phyloP scores from a whole-genome alignment of 2,797 vertebrate genomes.

The Ataeniobius toweri region DNA sequence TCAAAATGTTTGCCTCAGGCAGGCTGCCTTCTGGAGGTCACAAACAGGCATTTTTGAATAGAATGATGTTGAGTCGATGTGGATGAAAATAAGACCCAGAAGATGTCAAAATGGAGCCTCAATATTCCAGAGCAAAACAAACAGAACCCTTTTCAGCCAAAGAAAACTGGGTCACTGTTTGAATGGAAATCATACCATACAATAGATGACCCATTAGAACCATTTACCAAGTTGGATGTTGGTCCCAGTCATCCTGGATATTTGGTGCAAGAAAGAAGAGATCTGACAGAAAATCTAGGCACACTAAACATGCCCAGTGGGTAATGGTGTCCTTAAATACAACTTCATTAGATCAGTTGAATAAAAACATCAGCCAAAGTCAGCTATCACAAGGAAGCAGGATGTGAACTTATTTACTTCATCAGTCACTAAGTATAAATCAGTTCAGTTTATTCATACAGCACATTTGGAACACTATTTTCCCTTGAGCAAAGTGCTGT shows the following conservation, averaged over 20 bases:
- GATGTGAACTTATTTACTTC: neutral
- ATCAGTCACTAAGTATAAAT: neutral
- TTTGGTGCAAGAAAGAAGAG: neutral
- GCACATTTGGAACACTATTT: neutral
- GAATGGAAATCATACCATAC: neutral
- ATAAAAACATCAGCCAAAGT: neutral
- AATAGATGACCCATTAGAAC: neutral
- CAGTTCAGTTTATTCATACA: neutral
- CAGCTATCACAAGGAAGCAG: neutral
- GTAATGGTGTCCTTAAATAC: neutral
- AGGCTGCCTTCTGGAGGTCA: neutral
- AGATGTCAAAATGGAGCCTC: neutral
- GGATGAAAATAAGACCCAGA: neutral
- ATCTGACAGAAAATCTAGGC: neutral
- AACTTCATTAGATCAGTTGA: too few relatives aligned
- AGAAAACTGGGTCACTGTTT: neutral
- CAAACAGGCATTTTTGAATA: neutral
- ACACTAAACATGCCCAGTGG: neutral
- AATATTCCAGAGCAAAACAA: too few relatives aligned
- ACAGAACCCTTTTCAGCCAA: neutral
- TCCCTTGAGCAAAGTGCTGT: neutral
- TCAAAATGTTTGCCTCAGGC: neutral
- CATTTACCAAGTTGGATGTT: neutral
- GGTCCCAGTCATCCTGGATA: neutral
- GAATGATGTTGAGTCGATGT: neutral